A percentile compares a stretch with the other conserved stretches of the same genome.
These are phyloP conservation scores for Caenorhabditis drosophilae DNA, from an alignment of 2,888 invertebrate genomes.

Conservation along the genomic window DNA sequence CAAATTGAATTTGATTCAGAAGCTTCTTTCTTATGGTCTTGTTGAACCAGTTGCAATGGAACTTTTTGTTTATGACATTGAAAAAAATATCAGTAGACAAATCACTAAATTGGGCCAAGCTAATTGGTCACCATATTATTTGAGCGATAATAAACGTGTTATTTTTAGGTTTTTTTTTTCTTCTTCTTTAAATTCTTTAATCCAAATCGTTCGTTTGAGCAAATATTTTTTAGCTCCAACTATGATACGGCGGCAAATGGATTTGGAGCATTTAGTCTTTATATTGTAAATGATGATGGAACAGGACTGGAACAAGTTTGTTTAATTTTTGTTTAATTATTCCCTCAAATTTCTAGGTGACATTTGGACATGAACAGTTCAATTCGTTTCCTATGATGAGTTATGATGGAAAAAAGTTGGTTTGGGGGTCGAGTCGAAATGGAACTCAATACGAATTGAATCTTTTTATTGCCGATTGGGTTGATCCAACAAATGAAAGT, in stretches of 20 bases:
- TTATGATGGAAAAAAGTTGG: constrained; percentile 56
- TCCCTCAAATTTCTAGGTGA: no score
- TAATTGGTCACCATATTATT: constrained; percentile 67
- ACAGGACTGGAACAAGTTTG: constrained; percentile 51
- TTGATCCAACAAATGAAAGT: constrained; percentile 21
- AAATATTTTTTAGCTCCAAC: constrained; percentile 27
- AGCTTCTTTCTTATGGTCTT: constrained; percentile 44
- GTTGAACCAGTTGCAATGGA: constrained; percentile 66
- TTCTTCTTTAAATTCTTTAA: no score
- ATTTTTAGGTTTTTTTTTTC: constrained; percentile 41
- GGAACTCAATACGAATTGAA: constrained; percentile 56
- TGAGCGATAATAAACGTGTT: constrained; percentile 55
- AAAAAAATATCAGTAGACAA: constrained; percentile 53
- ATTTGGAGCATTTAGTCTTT: constrained; percentile 62
- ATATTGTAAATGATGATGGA: constrained; percentile 59
- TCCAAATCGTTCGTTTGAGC: not conserved
- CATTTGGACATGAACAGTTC: constrained; percentile 56
- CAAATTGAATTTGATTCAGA: constrained; percentile 11
- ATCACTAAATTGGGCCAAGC: constrained; percentile 60
- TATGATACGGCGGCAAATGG: constrained; percentile 41
- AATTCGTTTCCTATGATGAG: constrained; percentile 66
- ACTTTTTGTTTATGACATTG: constrained; percentile 58
- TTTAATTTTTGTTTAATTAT: no score
- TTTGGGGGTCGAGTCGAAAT: constrained; percentile 57
- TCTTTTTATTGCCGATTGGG: constrained; percentile 65